Base-by-base conservation (phyloP, 2,797 vertebrate species). In the Tiaroga cobitis region DNA sequence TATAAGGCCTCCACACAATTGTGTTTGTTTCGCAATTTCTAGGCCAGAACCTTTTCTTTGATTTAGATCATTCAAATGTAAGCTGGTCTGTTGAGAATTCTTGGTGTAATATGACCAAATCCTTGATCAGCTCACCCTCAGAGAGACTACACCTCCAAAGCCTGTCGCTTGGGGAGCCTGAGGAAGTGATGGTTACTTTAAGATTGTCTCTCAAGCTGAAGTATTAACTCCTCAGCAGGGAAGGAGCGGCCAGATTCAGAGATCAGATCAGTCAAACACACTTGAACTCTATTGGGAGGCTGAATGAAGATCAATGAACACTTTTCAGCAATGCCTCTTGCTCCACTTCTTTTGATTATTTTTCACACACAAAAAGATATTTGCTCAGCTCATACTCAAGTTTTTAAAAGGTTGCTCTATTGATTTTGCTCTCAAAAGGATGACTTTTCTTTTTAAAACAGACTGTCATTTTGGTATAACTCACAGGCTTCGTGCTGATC, bases 231-330 rank as follows among this genome's bases (percentile, higher is more conserved):
- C 29, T 74, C 76, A 56, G 82, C 39, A 54, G 69, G 63, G 69
- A 51, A 56, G 29, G 34, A 73, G 34, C 3, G 9, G 16, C 19
- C 43, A 32, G 65, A 84, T 85, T 63, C 73, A 74, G 72, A 69
- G 67, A 74, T 70, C 77, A 21, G 46, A 85, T 85, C 63, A 81
- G 70, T 79, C 77, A 80, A 75, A 85, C 43, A 54, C 41, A n/a
- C 32, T 75, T 70, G 49, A 15, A 78, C 49, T 90, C 86, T 78
- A 89, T 87, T 87, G 90, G 91, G 89, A 54, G 2, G 79, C 74
- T 80, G 90, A 89, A 90, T 86, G 88, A 85, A 90, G 86, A 91
- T 89, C 92, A 87, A 89, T 84, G 51, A 34, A 43, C 56, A 34
- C n/a, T 10, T 46, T 83, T 49, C 41, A 61, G 39, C 49, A 79